These are phyloP conservation scores for Euphydryas editha DNA, from an alignment of 2,888 invertebrate species.

Conservation along the genomic window DNA sequence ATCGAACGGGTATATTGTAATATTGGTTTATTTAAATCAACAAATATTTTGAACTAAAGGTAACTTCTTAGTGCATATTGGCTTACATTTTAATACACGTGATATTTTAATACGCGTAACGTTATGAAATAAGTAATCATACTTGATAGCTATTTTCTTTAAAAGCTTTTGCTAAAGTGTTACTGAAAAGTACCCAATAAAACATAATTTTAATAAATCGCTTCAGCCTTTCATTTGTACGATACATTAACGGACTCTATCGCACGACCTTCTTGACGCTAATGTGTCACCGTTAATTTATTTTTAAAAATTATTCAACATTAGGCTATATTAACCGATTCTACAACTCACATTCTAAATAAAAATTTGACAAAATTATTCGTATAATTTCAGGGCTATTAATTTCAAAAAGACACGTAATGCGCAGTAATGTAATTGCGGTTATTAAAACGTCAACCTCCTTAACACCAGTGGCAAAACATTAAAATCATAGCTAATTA, in stretches of 20 bases:
- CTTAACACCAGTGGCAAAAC: constrained; percentile 38
- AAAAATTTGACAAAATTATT: not conserved
- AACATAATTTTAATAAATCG: no score
- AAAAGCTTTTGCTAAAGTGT: no score
- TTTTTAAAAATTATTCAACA: constrained; percentile 33
- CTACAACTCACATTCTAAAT: not conserved
- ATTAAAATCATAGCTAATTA: constrained; percentile 34
- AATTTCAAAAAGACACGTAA: constrained; percentile 21
- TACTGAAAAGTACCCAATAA: no score
- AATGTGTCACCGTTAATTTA: constrained; percentile 30
- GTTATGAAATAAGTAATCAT: no score
- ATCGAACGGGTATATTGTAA: no score
- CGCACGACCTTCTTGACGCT: constrained; percentile 28
- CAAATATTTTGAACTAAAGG: no score
- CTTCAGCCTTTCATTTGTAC: constrained; percentile 9
- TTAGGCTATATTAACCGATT: constrained; percentile 11
- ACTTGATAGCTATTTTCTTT: not conserved
- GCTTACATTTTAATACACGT: no score
- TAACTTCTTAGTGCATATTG: no score
- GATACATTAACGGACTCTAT: constrained; percentile 8
- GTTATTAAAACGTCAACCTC: constrained; percentile 37
- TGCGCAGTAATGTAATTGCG: constrained; percentile 30
- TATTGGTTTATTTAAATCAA: no score
- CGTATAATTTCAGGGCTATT: not conserved
- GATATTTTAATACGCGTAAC: no score